phyloP scores from a whole-genome alignment of 2,888 invertebrate species.

The Campoplex capitator region DNA sequence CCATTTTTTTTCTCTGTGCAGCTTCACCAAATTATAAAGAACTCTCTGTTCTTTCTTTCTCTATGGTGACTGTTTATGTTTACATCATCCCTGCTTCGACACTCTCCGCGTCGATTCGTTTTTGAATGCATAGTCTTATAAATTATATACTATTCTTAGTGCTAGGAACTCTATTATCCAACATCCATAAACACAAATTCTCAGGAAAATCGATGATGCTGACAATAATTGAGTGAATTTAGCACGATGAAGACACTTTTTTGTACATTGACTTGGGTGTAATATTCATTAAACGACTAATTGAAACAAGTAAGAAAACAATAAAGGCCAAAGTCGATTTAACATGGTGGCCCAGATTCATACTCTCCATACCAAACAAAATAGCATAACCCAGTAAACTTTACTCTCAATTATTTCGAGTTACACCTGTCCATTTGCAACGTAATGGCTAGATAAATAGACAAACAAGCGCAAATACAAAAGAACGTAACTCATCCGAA shows the following conservation, averaged over 20 bases:
- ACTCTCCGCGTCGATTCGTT: too few relatives aligned
- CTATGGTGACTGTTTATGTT: too few relatives aligned
- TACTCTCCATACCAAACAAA: background rate
- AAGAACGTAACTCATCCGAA: background rate
- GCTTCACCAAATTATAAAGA: too few relatives aligned
- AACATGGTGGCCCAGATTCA: background rate
- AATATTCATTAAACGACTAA: background rate
- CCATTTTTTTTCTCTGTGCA: too few relatives aligned
- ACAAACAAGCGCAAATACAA: background rate
- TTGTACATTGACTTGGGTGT: background rate
- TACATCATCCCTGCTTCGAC: too few relatives aligned
- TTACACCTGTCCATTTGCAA: background rate
- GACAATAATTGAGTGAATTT: background rate
- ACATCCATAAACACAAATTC: background rate
- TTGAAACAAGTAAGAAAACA: background rate
- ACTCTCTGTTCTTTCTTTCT: too few relatives aligned
- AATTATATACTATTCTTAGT: too few relatives aligned
- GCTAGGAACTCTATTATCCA: too few relatives aligned
- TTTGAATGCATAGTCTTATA: too few relatives aligned
- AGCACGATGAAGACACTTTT: background rate
- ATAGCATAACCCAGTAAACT: background rate
- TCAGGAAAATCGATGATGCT: background rate
- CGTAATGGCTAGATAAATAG: background rate
- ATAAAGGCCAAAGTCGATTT: background rate
- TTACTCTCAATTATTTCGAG: background rate